Base-by-base conservation (phyloP, 2,888 invertebrate genomes). In the Augochlorella aurata region DNA sequence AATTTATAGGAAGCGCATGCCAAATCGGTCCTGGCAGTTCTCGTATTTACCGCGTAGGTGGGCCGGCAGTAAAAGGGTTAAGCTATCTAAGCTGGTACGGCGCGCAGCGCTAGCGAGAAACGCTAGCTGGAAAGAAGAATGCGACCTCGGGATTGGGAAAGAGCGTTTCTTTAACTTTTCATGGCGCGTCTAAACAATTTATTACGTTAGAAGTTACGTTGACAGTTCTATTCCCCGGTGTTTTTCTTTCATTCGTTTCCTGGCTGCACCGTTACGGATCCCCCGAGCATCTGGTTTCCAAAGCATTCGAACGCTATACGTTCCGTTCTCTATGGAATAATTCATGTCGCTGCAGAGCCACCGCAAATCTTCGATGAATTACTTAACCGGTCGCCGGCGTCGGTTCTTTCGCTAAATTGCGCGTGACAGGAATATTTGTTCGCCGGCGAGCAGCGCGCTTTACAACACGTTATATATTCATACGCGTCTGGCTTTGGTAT, bases 291-390 rank as follows among this genome's bases (percentile, higher is more conserved):
- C 66, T 44, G 71, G 68, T 73, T 80, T 78, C 72, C 63, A 73
- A 73, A 78, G 68, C 79, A 78, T 65, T 68, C 80, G 80, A 80
- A 78, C 80, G 50, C 68, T 44, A 16, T 54, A 44, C 44, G 68
- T 63, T 24, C 21, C 52, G 47, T 29, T 61, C 68, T 52, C 68
- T 49, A 14, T 29, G 69, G 65, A 81, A 81, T 81, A 81, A 81
- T 81, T 81, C 66, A 81, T 65, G 45, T n/a, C 7, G 73, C 69
- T 74, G 73, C 81, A 58, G 81, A 74, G 49, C 54, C 69, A 50
- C 73, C 66, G 79, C 78, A 74, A 78, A 81, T 81, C 79, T 81
- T 79, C 73, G 79, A 81, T 79, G 73, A 81, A 81, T 81, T 70
- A 66, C 79, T 78, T 70, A 79, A 29, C 49, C 49, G 54, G 54